Base-by-base conservation (phyloP, 2,888 invertebrate species). In the Chaitophorus viminalis region DNA sequence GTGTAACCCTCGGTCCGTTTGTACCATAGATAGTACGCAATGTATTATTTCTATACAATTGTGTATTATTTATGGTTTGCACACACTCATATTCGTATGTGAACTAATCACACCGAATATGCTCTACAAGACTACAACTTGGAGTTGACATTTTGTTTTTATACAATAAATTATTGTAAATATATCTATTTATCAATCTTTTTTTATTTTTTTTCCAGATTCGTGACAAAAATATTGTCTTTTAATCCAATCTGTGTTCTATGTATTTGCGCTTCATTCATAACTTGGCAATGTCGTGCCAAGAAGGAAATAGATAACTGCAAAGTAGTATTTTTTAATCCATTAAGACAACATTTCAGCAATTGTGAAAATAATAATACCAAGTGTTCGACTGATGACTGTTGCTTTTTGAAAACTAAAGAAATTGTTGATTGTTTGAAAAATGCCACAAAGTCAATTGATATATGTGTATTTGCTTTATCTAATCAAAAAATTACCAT, bases 391-490 rank as follows among this genome's bases (percentile, higher is more conserved):
- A 0, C 2, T 36, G 14, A 14, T 0, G 31, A 65, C 17, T 83
- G 83, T 75, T 25, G 75, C 17, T 29, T 3, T 17, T 0, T 1
- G 21, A 74, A 39, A 29, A 75, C 75, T 1, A 39, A 1, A 29
- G 60, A 83, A 60, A 84, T 93, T 25, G 85, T 90, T 25, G 14
- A 89, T 8, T 91, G 91, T 89, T 90, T 93, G 68, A 89, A 90
- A 31, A 89, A 91, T n/a, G 93, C 94, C 0, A 91, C 91, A 88
- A 90, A 92, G 18, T 93, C 93, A 18, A 90, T 96, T 72, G 95
- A 95, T 90, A 91, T 96, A 17, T 96, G 96, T 90, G 93, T 96
- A 90, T 96, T 94, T 90, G 92, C 94, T 25, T 91, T 95, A 68
- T 95, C 95, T 0, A 93, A 93, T 90, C 90, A 91, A 36, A 93